Conservation (phyloP, 2,888 invertebrate species). For the Oegoconia quadripuncta region DNA sequence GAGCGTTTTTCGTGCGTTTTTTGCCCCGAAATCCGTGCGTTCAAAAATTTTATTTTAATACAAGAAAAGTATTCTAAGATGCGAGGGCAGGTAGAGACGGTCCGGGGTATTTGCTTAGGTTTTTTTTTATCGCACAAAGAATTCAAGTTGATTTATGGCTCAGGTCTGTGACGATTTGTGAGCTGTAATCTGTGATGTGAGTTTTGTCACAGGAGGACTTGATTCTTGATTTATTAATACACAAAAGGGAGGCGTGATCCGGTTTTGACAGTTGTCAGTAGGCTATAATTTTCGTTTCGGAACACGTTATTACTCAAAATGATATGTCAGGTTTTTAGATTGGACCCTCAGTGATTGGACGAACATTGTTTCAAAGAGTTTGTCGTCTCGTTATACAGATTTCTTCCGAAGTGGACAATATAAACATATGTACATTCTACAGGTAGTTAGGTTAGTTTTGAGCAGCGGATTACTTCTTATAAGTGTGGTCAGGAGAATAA, state of each 20-base stretch:
- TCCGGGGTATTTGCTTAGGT: slow-evolving; percentile 72
- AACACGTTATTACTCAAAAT: slow-evolving; percentile 29
- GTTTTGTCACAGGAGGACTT: slow-evolving; percentile 68
- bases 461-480: too few species aligned
- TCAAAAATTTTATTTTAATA: slow-evolving; percentile 76
- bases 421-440: too few species aligned
- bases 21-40: slow-evolving; percentile 70
- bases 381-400: too few species aligned
- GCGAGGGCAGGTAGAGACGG: slow-evolving; percentile 70
- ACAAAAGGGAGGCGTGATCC: slow-evolving; percentile 49
- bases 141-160: slow-evolving; percentile 71
- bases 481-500: too few species aligned
- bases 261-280: slow-evolving; percentile 59
- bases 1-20: slow-evolving; percentile 73
- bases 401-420: too few species aligned
- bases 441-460: too few species aligned
- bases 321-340: slow-evolving; percentile 23
- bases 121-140: slow-evolving; percentile 68
- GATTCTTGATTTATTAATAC: slow-evolving; percentile 70
- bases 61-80: slow-evolving; percentile 75
- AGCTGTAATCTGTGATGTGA: slow-evolving; percentile 73
- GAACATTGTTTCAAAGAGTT: slow-evolving; percentile 8
- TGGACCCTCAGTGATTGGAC: slow-evolving; percentile 8
- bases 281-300: slow-evolving; percentile 50
- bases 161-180: slow-evolving; percentile 75